These are phyloP conservation scores for Aleiodes leptofemur DNA, from an alignment of 2,888 invertebrate genomes.

Conservation along the genomic window DNA sequence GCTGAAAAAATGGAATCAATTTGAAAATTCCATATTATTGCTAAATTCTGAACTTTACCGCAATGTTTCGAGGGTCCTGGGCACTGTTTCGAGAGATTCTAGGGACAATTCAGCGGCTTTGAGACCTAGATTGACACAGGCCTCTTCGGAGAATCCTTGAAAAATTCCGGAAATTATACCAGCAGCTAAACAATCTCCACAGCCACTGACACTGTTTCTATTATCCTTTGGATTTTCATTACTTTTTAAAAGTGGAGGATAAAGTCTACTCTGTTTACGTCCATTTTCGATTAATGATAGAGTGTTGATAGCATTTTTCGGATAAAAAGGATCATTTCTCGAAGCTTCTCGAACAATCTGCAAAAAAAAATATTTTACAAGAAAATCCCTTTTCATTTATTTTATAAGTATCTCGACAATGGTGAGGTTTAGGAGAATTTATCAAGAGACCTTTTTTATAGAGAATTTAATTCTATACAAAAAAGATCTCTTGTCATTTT, in stretches of 20 bases:
- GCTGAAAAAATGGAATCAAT: neutral
- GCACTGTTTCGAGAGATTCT: conserved; percentile 66
- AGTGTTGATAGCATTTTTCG: neutral
- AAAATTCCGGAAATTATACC: conserved; percentile 70
- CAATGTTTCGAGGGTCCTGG: conserved; percentile 53
- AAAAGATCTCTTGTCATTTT: too few relatives aligned
- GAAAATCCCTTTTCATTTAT: neutral
- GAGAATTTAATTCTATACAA: too few relatives aligned
- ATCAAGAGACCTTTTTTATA: too few relatives aligned
- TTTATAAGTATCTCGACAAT: too few relatives aligned
- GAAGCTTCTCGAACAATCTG: conserved; percentile 50
- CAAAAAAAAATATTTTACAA: conserved; percentile 33
- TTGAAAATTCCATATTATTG: neutral
- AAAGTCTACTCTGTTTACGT: conserved; percentile 62
- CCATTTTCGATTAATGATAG: neutral
- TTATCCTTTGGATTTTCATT: conserved; percentile 48
- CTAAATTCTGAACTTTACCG: too few relatives aligned
- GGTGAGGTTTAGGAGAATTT: too few relatives aligned
- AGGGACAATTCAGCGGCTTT: conserved; percentile 68
- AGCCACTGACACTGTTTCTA: conserved; percentile 67
- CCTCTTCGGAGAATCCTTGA: conserved; percentile 61
- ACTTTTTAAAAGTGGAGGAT: conserved; percentile 56
- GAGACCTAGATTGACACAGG: conserved; percentile 65
- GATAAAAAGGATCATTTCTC: conserved; percentile 37
- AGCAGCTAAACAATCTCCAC: conserved; percentile 72